Conservation (phyloP, 2,888 invertebrate genomes). For the Achlya flavicornis region DNA sequence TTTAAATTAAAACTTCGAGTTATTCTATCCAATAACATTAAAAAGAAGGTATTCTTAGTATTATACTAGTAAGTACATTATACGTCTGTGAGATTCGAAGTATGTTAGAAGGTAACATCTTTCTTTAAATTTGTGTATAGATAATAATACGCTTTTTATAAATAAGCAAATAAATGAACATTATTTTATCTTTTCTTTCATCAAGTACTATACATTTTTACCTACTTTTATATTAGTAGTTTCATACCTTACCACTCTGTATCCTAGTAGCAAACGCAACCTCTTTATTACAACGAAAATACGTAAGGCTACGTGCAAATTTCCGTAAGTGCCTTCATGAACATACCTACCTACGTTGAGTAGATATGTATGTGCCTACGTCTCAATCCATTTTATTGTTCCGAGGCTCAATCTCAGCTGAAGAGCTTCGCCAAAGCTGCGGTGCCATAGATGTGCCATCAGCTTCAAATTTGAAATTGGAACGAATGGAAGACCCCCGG, state of each 20-base stretch:
- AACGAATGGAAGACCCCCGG: slow-evolving; percentile 78
- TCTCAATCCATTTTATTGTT: slow-evolving; percentile 34
- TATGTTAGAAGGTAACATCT: too few relatives aligned
- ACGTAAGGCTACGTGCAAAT: slow-evolving; percentile 13
- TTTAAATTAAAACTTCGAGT: too few relatives aligned
- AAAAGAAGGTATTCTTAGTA: too few relatives aligned
- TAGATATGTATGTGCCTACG: slow-evolving; percentile 20
- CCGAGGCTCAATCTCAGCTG: slow-evolving; percentile 45
- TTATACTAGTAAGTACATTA: too few relatives aligned
- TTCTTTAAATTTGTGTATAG: too few relatives aligned
- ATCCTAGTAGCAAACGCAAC: background rate
- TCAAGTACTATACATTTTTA: background rate
- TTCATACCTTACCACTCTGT: background rate
- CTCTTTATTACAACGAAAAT: background rate
- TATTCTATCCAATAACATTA: too few relatives aligned
- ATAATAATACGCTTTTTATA: too few relatives aligned
- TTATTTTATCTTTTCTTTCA: too few relatives aligned
- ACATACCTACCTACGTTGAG: slow-evolving; percentile 16
- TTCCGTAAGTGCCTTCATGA: slow-evolving; percentile 15
- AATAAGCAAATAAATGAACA: too few relatives aligned
- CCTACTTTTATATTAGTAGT: background rate
- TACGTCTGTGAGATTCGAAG: too few relatives aligned
- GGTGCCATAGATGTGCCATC: slow-evolving; percentile 74
- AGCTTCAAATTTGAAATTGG: slow-evolving; percentile 83
- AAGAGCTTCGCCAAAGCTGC: slow-evolving; percentile 54